Evolutionary conservation across 2,888 invertebrate genomes (phyloP), one percentile per base, ranked within the genome.

Genomic region (Mimumesa dahlbomi): DNA sequence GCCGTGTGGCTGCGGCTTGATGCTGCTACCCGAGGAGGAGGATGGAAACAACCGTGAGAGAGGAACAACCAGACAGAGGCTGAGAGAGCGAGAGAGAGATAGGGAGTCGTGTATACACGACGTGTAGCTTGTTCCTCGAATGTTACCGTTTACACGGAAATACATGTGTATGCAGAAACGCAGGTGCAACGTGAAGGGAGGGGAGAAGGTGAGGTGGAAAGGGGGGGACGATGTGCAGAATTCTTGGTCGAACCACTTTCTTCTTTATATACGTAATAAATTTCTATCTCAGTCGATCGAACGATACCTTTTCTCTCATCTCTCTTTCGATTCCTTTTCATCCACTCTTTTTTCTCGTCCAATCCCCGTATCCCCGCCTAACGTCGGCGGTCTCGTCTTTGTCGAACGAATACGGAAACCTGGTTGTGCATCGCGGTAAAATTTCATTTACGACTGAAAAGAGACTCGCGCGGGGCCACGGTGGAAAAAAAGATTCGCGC

Each of bases 211-310:
- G n/a, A n/a, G n/a, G n/a, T n/a, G n/a, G n/a, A n/a, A n/a, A n/a
- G n/a, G n/a, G n/a, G n/a, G n/a, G n/a, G n/a, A n/a, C n/a, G n/a
- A n/a, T n/a, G n/a, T n/a, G 50, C 13, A 34, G 52, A 42, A 38
- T 49, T 62, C 49, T 65, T 18, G 57, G 66, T 63, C 64, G 67
- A 59, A 65, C 66, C 64, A 64, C 77, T 77, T 77, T 73, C 65
- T 58, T 75, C 68, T 63, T 72, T 62, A 52, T 52, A 50, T 45
- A 46, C 45, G 64, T 73, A 22, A 79, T 78, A 76, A 79, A 78
- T 79, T 79, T 73, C 59, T 54, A 73, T 73, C 53, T 34, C 34
- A n/a, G n/a, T n/a, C n/a, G n/a, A n/a, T n/a, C 54, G 36, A n/a
- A n/a, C 40, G 61, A 11, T 40, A 19, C 36, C 38, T 16, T 48